Conservation (phyloP, 2,113 vertebrate genomes). For the Entelurus aequoreus region DNA sequence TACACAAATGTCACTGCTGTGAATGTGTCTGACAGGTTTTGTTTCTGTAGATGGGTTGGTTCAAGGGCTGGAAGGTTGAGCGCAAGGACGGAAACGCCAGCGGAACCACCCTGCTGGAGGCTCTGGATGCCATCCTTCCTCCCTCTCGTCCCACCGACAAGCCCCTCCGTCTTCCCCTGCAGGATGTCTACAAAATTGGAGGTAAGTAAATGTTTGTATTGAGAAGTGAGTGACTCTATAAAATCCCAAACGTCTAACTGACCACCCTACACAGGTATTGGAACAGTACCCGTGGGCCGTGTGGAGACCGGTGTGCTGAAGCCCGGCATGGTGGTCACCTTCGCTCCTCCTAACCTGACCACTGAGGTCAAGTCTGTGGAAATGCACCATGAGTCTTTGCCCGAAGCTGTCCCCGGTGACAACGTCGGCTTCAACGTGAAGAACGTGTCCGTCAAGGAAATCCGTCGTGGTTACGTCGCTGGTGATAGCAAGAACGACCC, state of each 20-base stretch:
- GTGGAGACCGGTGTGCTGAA: slow-evolving; percentile 74
- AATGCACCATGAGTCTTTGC: slow-evolving; percentile 77
- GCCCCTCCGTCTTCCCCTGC: slow-evolving; percentile 73
- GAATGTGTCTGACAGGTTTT: neutral
- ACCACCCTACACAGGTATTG: slow-evolving; percentile 59
- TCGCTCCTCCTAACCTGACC: slow-evolving; percentile 71
- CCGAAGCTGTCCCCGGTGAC: slow-evolving; percentile 71
- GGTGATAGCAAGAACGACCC: slow-evolving; percentile 80
- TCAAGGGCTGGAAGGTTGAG: slow-evolving; percentile 76
- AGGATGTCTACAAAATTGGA: slow-evolving; percentile 80
- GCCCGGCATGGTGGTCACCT: slow-evolving; percentile 73
- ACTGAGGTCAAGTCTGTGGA: slow-evolving; percentile 80
- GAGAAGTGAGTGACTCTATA: too few species aligned
- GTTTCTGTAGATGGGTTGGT: slow-evolving; percentile 67
- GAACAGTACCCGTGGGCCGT: slow-evolving; percentile 77
- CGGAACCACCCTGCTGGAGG: slow-evolving; percentile 68
- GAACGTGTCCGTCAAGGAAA: slow-evolving; percentile 78
- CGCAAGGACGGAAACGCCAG: slow-evolving; percentile 68
- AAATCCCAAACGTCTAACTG: neutral
- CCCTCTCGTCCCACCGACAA: slow-evolving; percentile 70
- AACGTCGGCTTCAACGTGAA: slow-evolving; percentile 78
- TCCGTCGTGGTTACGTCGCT: slow-evolving; percentile 75
- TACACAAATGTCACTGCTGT: too few species aligned
- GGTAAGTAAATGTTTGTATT: slow-evolving; percentile 37
- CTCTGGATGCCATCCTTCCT: slow-evolving; percentile 72